Evolutionary conservation across 1,140 invertebrate genomes (phyloP), one percentile per base, ranked within the genome.

Genomic region (Brachionus rubens): DNA sequence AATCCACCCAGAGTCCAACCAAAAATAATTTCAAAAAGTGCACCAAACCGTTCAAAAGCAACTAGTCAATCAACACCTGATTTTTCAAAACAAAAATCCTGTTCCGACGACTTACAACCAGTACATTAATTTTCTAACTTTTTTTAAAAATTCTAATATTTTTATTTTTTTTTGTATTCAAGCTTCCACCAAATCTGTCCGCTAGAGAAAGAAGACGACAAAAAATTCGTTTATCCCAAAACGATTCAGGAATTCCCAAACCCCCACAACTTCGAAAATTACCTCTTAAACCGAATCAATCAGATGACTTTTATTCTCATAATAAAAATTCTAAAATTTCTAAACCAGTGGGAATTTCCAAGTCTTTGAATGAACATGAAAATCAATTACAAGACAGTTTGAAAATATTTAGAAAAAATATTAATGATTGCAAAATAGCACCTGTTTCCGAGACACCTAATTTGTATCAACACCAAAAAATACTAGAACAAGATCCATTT

Each of bases 381-480:
- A 72, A 48, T 10, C 19, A 33, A 4, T 54, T 72, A 50, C 19
- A 72, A 24, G 68, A 72, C 19, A 72, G 68, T 41, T 46, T 72
- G 46, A 72, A 72, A 72, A 72, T 72, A 14, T 40, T 72, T 10
- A 21, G 40, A 24, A 19, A 72, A 72, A 72, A 72, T 50, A 72
- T 40, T 12, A 50, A 26, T 21, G 41, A 70, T n/a, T 16, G 26
- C 21, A 59, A 59, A 59, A 59, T 59, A 33, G 14, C 54, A 36
- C 54, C 54, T 2, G 16, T 59, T 19, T 21, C n/a, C 19, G 43
- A 54, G 50, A 33, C 24, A 24, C 9, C 50, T 1, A 50, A 50
- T 36, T 36, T 54, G 16, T 33, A 40, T 30, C 68, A 72, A 24
- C 28, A 72, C 28, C 50, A 50, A 41, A 54, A 72, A 5, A 72